These are phyloP conservation scores for Lasioglossum morio DNA, from an alignment of 2,888 invertebrate species.

Conservation along the genomic window DNA sequence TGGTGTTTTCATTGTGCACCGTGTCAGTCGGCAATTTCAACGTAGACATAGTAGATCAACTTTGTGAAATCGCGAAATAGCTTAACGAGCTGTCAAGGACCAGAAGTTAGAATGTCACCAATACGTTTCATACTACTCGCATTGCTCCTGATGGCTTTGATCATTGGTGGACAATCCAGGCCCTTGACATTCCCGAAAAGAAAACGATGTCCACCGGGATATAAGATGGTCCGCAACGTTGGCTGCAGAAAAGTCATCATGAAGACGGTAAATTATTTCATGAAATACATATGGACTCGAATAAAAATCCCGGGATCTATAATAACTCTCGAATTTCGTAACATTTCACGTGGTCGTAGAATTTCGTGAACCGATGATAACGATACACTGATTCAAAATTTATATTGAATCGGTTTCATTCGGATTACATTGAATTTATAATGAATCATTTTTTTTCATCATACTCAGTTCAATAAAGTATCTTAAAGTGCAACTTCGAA, in stretches of 20 bases:
- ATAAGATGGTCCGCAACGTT: constrained; percentile 35
- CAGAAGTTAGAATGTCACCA: constrained; percentile 46
- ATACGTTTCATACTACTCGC: constrained; percentile 52
- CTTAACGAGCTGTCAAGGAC: not conserved
- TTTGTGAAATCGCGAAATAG: not conserved
- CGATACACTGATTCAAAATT: not conserved
- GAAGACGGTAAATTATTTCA: not conserved
- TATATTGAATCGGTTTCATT: not conserved
- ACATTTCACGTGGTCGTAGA: not conserved
- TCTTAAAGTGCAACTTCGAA: too few relatives aligned
- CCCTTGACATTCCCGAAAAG: constrained; percentile 50
- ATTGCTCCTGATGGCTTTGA: constrained; percentile 28
- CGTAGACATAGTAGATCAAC: not conserved
- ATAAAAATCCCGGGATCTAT: not conserved
- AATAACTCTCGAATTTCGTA: not conserved
- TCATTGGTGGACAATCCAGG: constrained; percentile 4
- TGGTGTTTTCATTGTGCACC: not conserved
- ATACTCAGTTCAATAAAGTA: too few relatives aligned
- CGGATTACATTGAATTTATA: too few relatives aligned
- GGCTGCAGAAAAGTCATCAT: constrained; percentile 44
- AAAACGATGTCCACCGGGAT: constrained; percentile 53
- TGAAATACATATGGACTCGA: not conserved
- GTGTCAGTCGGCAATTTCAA: constrained; percentile 21
- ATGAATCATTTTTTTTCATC: too few relatives aligned
- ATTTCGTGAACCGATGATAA: too few relatives aligned